Base-by-base conservation (phyloP, 2,888 invertebrate genomes). In the Dasypolia templi region DNA sequence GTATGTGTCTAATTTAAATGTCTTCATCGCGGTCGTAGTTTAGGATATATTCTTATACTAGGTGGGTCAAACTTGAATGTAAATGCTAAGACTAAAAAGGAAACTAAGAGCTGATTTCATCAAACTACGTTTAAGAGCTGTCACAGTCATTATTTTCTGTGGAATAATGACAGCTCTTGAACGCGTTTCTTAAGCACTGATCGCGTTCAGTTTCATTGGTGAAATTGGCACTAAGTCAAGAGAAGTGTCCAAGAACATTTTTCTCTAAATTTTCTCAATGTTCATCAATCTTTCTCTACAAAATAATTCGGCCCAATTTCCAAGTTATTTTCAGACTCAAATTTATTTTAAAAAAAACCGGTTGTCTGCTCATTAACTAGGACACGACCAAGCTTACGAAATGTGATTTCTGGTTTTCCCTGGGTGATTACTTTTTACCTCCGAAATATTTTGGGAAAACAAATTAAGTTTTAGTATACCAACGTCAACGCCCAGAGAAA, bases 381-480 rank as follows among this genome's bases (percentile, higher is more conserved):
- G 64, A 53, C 72, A 71, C 32, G 17, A 65, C 11, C 44, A 56
- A 12, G 51, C 49, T 82, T 35, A 71, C 56, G 61, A 66, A 42
- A 35, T 66, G 5, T 26, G 42, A 67, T 79, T 79, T 83, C 67
- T 64, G 80, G 80, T 80, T 80, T 80, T 56, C 83, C 80, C 44
- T 17, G 32, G 9, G 53, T 42, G 55, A 56, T 65, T 46, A 56
- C 46, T 62, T 67, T 75, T 75, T 76, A 63, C 46, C 26, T 56
- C 56, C 7, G 29, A 81, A 62, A 53, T 42, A 66, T 81, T 82
- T 77, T 63, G 58, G 82, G 70, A 66, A 72, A 79, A 65, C 49
- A 63, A 55, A 69, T 77, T 68, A 69, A 81, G 42, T 62, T 76
- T 80, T 79, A 56, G 56, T 67, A 17, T 75, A 59, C 55, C 55